Conservation (phyloP, 2,888 invertebrate species). For the Cryptophagus acutangulus region DNA sequence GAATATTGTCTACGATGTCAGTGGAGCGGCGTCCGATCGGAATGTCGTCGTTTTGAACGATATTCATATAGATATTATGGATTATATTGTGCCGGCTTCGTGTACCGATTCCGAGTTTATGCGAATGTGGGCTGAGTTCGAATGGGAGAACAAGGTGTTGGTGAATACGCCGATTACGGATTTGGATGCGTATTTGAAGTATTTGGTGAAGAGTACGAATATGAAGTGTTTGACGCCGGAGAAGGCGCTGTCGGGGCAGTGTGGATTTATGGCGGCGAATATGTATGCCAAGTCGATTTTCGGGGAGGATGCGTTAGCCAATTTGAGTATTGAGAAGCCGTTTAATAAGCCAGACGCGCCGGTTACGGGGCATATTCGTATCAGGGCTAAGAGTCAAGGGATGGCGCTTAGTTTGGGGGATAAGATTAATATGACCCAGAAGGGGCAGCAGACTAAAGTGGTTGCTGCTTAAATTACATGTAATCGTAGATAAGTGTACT, state of each 20-base stretch:
- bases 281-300: constrained; percentile 97
- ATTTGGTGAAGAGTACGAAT: constrained; percentile 90
- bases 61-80: constrained; percentile 99
- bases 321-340: constrained; percentile 96
- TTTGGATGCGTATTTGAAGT: constrained; percentile 86
- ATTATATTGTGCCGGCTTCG: constrained; percentile 92
- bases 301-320: constrained; percentile 98
- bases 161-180: constrained; percentile 93
- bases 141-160: constrained; percentile 99
- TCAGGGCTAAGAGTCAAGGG: constrained; percentile 95
- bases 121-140: constrained; percentile 99
- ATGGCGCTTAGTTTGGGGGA: constrained; percentile 91
- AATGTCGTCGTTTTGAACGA: constrained; percentile 98
- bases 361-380: constrained; percentile 95
- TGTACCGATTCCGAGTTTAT: constrained; percentile 96
- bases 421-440: constrained; percentile 93
- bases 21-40: constrained; percentile 84
- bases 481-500: background rate
- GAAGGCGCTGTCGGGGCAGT: constrained; percentile 93
- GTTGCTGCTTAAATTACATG: constrained; percentile 40
- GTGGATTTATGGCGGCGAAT: constrained; percentile 99
- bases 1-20: constrained; percentile 97
- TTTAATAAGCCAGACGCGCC: constrained; percentile 81
- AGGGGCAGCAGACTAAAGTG: constrained; percentile 54
- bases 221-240: constrained; percentile 99